Percentiles rank a stretch among this genome's conserved stretches.
Conservation (phyloP, 2,113 vertebrate species). For the Otolemur garnettii region DNA sequence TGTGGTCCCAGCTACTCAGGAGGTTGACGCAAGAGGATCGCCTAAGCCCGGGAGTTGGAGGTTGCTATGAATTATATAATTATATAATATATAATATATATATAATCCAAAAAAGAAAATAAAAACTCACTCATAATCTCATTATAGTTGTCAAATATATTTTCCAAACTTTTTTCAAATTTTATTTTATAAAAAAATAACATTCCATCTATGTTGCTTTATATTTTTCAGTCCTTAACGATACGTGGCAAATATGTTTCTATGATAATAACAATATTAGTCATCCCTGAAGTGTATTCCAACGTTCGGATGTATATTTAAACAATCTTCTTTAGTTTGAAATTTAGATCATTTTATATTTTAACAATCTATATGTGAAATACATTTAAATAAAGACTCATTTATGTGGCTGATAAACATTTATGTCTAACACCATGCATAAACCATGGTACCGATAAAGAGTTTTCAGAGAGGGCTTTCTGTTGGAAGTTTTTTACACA, state of each 20-base stretch:
- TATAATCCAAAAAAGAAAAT: background rate
- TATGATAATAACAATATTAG: background rate
- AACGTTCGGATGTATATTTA: background rate
- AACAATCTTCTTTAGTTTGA: background rate
- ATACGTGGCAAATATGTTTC: background rate
- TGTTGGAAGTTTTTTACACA: background rate
- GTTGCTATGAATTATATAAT: too few relatives aligned
- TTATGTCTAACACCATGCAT: background rate
- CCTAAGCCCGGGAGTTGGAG: too few relatives aligned
- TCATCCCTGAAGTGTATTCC: background rate
- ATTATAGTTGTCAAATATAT: background rate
- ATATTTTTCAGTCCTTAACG: background rate
- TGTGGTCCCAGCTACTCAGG: too few relatives aligned
- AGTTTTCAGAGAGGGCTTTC: background rate
- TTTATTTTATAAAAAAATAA: background rate
- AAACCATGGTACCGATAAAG: background rate
- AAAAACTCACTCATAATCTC: background rate
- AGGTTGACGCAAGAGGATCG: too few relatives aligned
- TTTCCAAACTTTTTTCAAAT: background rate
- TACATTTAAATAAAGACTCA: constrained; percentile 8
- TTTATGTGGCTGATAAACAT: background rate
- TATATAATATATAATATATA: background rate
- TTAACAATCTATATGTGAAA: background rate
- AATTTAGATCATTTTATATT: background rate
- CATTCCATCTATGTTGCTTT: background rate